Conservation (phyloP, 2,888 invertebrate species). For the Mactromeris polynyma region DNA sequence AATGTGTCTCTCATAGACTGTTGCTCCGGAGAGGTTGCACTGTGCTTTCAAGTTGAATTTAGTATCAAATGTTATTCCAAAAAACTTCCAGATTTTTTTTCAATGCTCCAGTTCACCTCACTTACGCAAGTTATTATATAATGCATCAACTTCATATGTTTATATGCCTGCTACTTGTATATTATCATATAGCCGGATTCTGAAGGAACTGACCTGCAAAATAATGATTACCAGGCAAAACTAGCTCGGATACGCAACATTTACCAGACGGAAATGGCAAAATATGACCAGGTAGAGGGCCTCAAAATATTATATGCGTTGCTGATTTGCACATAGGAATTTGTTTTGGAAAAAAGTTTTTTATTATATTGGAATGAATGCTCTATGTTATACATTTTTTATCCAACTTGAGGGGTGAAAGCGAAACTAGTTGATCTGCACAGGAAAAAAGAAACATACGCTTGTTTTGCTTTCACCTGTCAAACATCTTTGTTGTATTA, state of each 20-base stretch:
- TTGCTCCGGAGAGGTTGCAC: no score
- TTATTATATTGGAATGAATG: no score
- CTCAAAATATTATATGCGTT: neutral
- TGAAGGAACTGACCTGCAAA: slow-evolving; percentile 77
- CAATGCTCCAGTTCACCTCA: slow-evolving; percentile 4
- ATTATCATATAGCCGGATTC: slow-evolving; percentile 67
- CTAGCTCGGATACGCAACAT: slow-evolving; percentile 78
- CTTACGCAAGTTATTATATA: slow-evolving; percentile 15
- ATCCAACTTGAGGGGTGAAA: no score
- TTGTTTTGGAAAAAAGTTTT: no score
- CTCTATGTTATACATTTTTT: no score
- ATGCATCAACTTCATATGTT: slow-evolving; percentile 34
- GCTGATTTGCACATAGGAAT: neutral
- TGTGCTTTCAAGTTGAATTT: no score
- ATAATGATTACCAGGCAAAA: slow-evolving; percentile 79
- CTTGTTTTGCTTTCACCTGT: no score
- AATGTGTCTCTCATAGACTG: no score
- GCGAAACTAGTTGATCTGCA: no score
- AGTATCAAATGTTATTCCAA: no score
- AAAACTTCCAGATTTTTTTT: slow-evolving; percentile 29
- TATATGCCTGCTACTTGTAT: slow-evolving; percentile 48
- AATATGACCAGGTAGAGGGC: slow-evolving; percentile 78
- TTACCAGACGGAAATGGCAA: slow-evolving; percentile 79
- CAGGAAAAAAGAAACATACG: no score
- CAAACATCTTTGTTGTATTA: no score